These are phyloP conservation scores for Ceuthmochares aereus DNA, from an alignment of 2,113 vertebrate species.

Conservation along the genomic window DNA sequence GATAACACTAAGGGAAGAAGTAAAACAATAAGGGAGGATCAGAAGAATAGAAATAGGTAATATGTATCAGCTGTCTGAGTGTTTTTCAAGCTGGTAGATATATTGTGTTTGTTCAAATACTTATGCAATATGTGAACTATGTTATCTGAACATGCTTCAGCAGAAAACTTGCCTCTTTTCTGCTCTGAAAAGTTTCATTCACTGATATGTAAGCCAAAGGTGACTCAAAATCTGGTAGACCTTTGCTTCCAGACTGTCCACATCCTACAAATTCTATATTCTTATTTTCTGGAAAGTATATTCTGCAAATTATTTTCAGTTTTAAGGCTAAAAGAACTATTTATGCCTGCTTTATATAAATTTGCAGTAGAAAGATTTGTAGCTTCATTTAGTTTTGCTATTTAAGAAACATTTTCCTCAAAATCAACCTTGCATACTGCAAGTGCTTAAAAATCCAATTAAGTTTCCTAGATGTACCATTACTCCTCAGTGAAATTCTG, in stretches of 20 bases:
- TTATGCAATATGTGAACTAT: accelerated
- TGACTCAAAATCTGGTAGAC: not conserved
- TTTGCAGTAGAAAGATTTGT: not conserved
- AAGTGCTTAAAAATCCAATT: not conserved
- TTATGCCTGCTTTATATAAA: not conserved
- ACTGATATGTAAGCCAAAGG: not conserved
- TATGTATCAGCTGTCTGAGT: not conserved
- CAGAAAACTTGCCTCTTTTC: not conserved
- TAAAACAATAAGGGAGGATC: not conserved
- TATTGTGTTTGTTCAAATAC: not conserved
- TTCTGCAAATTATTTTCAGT: not conserved
- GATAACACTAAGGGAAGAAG: not conserved
- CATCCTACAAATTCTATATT: not conserved
- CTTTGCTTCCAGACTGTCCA: not conserved
- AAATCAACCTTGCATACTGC: not conserved
- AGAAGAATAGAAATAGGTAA: not conserved
- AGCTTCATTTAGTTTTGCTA: not conserved
- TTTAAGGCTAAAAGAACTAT: not conserved
- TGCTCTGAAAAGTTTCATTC: not conserved
- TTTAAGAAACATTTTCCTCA: not conserved
- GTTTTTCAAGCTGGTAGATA: not conserved
- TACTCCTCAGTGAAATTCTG: not conserved
- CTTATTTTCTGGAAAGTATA: not conserved
- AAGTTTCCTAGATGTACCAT: not conserved
- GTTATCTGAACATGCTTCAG: not conserved